Base-by-base conservation (phyloP, 2,113 vertebrate species). In the Suricata suricatta region DNA sequence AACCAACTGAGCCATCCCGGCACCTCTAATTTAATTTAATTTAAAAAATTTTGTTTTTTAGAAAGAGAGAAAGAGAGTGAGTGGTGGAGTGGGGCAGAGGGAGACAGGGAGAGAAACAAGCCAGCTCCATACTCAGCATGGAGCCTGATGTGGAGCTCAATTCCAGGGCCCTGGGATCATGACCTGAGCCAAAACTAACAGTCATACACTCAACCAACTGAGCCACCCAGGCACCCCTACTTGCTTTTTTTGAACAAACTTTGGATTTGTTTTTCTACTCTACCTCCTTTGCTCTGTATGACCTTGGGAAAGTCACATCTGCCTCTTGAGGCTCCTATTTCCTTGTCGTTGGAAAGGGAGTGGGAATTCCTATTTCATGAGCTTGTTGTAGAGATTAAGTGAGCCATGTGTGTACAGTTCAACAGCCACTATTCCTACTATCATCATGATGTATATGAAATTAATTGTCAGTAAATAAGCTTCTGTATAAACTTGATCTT, bases 401-500 rank as follows among this genome's bases (percentile, higher is more conserved):
- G 33, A 94, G 15, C 10, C 54, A 63, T 91, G 11, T 44, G 1
- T 96, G 2, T 84, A 94, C 92, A 80, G 23, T 68, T 3, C 25
- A 89, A 54, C 41, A 50, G 44, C 83, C 82, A 23, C 92, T 91
- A 57, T 84, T 60, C 60, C 44, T 68, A 77, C 41, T 82, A 38
- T 68, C 11, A 52, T 74, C 27, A 12, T 27, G 33, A 19, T 77
- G 84, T 92, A 90, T 85, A 92, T 79, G 35, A 92, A 93, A 88
- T 93, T 95, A 76, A 81, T 83, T 90, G 13, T 81, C 52, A n/a
- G 47, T 81, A 88, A 96, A 47, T 81, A 76, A 83, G 23, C 47
- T 94, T 96, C 52, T 88, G 31, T 71, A 80, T 87, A 89, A 95
- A 96, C 71, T 52, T 92, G 44, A 64, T 82, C 63, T 23, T 97